Conservation (phyloP, 2,113 vertebrate species). For the Xiphorhynchus elegans region DNA sequence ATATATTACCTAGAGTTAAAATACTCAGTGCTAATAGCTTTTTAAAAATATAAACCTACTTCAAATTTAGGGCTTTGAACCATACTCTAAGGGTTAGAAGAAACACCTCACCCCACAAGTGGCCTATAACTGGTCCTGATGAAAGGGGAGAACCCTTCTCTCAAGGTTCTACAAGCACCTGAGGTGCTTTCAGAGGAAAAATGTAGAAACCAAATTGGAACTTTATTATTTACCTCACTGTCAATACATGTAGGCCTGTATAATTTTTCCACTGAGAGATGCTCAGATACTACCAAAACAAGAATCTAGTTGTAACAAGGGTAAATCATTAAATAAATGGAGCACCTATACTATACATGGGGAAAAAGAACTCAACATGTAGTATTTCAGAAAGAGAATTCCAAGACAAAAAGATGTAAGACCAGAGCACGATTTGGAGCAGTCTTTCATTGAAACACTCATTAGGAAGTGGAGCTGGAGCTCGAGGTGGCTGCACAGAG, state of each 20-base stretch:
- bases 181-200: neutral
- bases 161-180: neutral
- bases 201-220: neutral
- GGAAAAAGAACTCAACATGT: neutral
- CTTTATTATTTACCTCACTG: neutral
- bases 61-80: neutral
- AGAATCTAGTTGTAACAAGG: neutral
- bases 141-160: neutral
- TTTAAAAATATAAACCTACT: neutral
- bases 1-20: neutral
- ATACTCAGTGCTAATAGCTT: neutral
- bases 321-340: neutral
- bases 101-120: neutral
- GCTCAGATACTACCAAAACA: neutral
- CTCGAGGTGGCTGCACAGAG: neutral
- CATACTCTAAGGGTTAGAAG: neutral
- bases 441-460: neutral
- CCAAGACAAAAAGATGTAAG: neutral
- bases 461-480: neutral
- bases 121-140: neutral
- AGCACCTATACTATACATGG: neutral
- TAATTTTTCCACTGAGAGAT: neutral
- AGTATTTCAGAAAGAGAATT: neutral
- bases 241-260: neutral
- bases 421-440: neutral